Conservation (phyloP, 2,797 vertebrate species). For the Manis pentadactyla region DNA sequence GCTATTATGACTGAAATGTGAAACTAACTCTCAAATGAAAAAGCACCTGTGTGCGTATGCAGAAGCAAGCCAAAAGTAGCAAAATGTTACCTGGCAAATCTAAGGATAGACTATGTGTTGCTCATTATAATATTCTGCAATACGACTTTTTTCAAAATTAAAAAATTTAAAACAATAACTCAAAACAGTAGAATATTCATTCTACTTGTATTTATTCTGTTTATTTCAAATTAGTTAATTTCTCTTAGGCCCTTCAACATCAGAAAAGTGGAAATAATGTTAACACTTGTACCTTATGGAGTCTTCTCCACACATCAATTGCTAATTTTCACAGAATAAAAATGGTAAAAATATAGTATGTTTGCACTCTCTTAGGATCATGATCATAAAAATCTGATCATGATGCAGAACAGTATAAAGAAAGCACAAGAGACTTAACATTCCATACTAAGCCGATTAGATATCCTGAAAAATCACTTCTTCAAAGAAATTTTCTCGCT, state of each 20-base stretch:
- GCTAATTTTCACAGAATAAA: constrained; percentile 45
- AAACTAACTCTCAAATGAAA: constrained; percentile 14
- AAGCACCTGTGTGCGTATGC: not conserved
- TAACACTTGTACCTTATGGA: not conserved
- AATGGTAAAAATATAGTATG: not conserved
- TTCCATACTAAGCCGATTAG: not conserved
- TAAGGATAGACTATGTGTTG: not conserved
- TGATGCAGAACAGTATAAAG: not conserved
- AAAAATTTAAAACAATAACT: constrained; percentile 15
- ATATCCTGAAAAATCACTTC: not conserved
- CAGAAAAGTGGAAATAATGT: constrained; percentile 41
- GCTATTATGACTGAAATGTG: not conserved
- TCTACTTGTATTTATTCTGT: not conserved
- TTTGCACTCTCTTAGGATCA: not conserved
- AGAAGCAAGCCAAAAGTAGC: not conserved
- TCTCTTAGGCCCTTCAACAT: not conserved
- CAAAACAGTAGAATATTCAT: not conserved
- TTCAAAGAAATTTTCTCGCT: not conserved
- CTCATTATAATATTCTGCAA: not conserved
- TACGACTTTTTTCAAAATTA: not conserved
- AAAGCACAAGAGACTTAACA: not conserved
- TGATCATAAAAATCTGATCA: not conserved
- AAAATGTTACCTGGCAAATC: not conserved
- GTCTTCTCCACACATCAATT: not conserved
- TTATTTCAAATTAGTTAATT: not conserved